These are phyloP conservation scores for Vidua chalybeata DNA, from an alignment of 2,113 vertebrate species.

Conservation along the genomic window DNA sequence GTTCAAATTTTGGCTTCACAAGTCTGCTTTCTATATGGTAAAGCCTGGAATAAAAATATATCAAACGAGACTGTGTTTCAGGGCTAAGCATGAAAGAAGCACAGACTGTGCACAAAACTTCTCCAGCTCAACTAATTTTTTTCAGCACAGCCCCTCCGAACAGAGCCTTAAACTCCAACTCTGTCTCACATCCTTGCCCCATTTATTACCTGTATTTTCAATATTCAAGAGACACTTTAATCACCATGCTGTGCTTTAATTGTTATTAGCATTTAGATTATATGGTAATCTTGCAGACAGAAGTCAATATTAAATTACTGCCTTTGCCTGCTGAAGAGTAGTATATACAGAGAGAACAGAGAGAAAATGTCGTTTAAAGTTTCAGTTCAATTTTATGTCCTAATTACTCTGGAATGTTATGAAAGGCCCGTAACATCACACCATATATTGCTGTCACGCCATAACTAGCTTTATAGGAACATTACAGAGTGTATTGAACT, in stretches of 20 bases:
- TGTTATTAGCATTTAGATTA: slow-evolving; percentile 71
- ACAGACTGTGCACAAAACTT: not conserved
- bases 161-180: not conserved
- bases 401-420: slow-evolving; percentile 55
- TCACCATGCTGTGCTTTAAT: slow-evolving; percentile 45
- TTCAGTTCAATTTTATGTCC: slow-evolving; percentile 67
- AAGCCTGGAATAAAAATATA: not conserved
- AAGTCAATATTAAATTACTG: slow-evolving; percentile 71
- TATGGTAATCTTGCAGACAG: slow-evolving; percentile 57
- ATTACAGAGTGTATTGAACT: slow-evolving; percentile 8
- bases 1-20: not conserved
- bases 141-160: not conserved
- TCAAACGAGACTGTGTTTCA: not conserved
- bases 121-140: not conserved
- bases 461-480: slow-evolving; percentile 42
- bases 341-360: not conserved
- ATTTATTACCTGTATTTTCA: slow-evolving; percentile 40
- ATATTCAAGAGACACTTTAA: slow-evolving; percentile 50
- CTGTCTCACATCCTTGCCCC: not conserved
- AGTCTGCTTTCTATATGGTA: not conserved
- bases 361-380: slow-evolving; percentile 43
- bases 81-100: not conserved
- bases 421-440: slow-evolving; percentile 13
- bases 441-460: slow-evolving; percentile 38
- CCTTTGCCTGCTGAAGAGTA: slow-evolving; percentile 4